A percentile compares a stretch with the other conserved stretches of the same genome.
phyloP scores from a whole-genome alignment of 2,888 invertebrate genomes.

The Tinea semifulvella region DNA sequence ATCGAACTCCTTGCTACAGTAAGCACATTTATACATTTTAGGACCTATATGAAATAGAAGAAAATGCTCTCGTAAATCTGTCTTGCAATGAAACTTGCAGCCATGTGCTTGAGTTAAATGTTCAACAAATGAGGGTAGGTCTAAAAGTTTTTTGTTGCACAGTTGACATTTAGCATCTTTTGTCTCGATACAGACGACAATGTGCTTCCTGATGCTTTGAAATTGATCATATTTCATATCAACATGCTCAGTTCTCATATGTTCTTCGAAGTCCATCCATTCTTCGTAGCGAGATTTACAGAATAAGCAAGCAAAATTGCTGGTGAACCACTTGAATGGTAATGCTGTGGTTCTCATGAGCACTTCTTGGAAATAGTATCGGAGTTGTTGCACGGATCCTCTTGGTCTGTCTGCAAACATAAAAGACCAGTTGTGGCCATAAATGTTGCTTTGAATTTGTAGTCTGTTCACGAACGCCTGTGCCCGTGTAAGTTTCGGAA shows the following conservation, averaged over 20 bases:
- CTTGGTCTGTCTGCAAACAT: too few relatives aligned
- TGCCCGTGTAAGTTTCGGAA: too few relatives aligned
- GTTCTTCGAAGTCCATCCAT: neutral
- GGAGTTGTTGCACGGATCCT: neutral
- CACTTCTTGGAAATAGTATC: neutral
- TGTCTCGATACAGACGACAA: neutral
- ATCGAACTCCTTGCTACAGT: neutral
- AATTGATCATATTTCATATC: neutral
- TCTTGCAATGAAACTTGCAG: neutral
- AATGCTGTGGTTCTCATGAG: neutral
- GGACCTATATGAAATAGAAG: too few relatives aligned
- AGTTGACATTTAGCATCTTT: neutral
- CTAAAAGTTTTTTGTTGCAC: neutral
- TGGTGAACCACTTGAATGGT: constrained; percentile 1
- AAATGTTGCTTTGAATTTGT: too few relatives aligned
- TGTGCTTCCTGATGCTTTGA: neutral
- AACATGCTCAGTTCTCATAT: neutral
- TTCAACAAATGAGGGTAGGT: neutral
- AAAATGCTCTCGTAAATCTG: neutral
- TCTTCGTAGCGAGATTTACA: neutral
- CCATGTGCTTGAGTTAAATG: neutral
- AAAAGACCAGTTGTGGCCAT: too few relatives aligned
- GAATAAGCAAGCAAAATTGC: constrained; percentile 3
- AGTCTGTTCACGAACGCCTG: constrained; percentile 29
- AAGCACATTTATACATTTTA: neutral